Evolutionary conservation across 2,888 invertebrate species (phyloP).

Genomic region (Drosophila suboccidentalis): DNA sequence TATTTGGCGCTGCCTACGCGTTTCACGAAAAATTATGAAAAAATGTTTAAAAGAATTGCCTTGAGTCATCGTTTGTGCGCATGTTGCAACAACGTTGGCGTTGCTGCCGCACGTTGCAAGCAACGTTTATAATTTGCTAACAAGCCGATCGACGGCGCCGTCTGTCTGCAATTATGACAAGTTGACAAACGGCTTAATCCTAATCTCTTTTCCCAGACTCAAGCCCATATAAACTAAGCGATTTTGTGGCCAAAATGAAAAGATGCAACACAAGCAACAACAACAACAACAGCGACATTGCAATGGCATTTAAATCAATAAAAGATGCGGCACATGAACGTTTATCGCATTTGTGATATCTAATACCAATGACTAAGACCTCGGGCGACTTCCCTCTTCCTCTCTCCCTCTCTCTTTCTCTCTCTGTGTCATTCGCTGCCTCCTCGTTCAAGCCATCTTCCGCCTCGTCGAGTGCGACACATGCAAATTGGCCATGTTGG

Average conservation of each 20-base stretch:
- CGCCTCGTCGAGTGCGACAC: slow-evolving; percentile 73
- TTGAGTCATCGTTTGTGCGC: slow-evolving; percentile 73
- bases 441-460: slow-evolving; percentile 23
- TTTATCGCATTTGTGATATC: slow-evolving; percentile 77
- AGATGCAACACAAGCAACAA: slow-evolving; percentile 9
- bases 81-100: slow-evolving; percentile 60
- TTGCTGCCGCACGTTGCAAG: slow-evolving; percentile 44
- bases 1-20: slow-evolving; percentile 74
- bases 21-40: slow-evolving; percentile 66
- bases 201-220: slow-evolving; percentile 69
- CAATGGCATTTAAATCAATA: slow-evolving; percentile 78
- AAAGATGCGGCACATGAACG: slow-evolving; percentile 53
- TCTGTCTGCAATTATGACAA: slow-evolving; percentile 76
- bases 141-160: slow-evolving; percentile 79
- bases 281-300: slow-evolving; percentile 4
- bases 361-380: slow-evolving; percentile 62
- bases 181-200: slow-evolving; percentile 81
- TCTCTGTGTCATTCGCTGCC: neutral
- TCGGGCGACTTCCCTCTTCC: slow-evolving; percentile 8
- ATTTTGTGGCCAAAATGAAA: slow-evolving; percentile 58
- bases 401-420: neutral
- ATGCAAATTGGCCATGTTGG: slow-evolving; percentile 81
- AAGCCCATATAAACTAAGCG: slow-evolving; percentile 49
- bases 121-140: slow-evolving; percentile 77
- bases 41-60: slow-evolving; percentile 75